These are phyloP conservation scores for Calycopis cecrops DNA, from an alignment of 1,140 invertebrate genomes.

Conservation along the genomic window DNA sequence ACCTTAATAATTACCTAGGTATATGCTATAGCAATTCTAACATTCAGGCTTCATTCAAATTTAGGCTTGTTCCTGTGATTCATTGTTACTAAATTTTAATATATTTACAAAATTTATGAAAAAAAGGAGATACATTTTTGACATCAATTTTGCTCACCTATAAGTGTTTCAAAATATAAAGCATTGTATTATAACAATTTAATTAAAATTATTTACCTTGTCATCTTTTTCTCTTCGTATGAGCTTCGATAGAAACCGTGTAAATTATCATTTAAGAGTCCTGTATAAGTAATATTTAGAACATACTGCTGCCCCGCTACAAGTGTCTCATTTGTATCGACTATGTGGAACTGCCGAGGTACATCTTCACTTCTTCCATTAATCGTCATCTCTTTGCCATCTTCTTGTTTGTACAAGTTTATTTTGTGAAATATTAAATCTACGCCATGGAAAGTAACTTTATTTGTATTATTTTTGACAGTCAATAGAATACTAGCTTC, in stretches of 20 bases:
- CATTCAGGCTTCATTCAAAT: too few species aligned
- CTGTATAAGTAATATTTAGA: conserved; percentile 82
- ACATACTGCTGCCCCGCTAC: conserved; percentile 78
- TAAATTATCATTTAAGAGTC: conserved; percentile 83
- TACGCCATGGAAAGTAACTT: conserved; percentile 85
- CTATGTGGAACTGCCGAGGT: conserved; percentile 83
- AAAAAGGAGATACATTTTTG: too few species aligned
- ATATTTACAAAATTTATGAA: too few species aligned
- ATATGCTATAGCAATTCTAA: too few species aligned
- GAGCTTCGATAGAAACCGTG: conserved; percentile 93
- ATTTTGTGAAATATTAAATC: conserved; percentile 79
- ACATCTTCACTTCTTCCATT: conserved; percentile 76
- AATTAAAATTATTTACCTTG: too few species aligned
- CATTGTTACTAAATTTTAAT: too few species aligned
- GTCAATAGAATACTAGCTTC: conserved; percentile 81
- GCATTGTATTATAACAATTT: too few species aligned
- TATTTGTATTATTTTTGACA: conserved; percentile 79
- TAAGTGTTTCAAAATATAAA: too few species aligned
- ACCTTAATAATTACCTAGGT: too few species aligned
- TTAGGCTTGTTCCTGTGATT: too few species aligned
- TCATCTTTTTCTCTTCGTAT: conserved; percentile 82
- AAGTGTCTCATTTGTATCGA: conserved; percentile 78
- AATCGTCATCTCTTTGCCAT: conserved; percentile 44
- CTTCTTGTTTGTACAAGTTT: conserved; percentile 59
- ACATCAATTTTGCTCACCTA: too few species aligned